Evolutionary conservation across 2,888 invertebrate species (phyloP), one percentile per base, ranked within the genome.

Genomic region (Poecilus cupreus): DNA sequence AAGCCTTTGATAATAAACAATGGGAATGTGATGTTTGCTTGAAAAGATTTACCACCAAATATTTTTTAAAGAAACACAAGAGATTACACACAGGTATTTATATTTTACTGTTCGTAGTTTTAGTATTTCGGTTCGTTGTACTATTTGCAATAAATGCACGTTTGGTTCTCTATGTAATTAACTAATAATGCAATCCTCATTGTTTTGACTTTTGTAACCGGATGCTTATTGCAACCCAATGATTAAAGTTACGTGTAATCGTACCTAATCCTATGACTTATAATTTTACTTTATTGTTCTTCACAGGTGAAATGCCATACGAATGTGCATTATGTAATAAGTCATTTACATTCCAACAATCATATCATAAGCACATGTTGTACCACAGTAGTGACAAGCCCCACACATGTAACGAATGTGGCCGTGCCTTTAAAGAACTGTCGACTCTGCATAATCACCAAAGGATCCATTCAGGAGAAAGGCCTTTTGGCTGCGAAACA

Each of bases 331-430:
- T 94, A 84, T 96, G 96, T 87, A 94, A 94, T 84, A 95, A 96
- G 88, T 95, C 94, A 10, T 96, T 96, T 88, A 96, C 96, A 72
- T 96, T 96, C 89, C 96, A 96, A 89, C 96, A 96, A 86, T 96
- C 96, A 0, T 96, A 95, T 88, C 96, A 96, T 88, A 96, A 96
- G 87, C 96, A 96, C 89, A 92, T 96, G 86, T 90, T 96, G 74
- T 96, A 96, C 87, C 96, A 96, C 87, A 95, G 94, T 82, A 95
- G 96, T 85, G 96, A 96, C 85, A 96, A 96, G 86, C 96, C 96
- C 0, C 91, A 91, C 82, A 91, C 92, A 1, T 96, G 96, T 86
- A 90, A 88, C 74, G 94, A 94, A 85, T 96, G 96, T 87, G 95
- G 96, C 0, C 91, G 96, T 83, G 93, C 96, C 26, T 96, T 96